Percentiles rank a stretch among this genome's conserved stretches.
Evolutionary conservation across 2,113 vertebrate species (phyloP).

Genomic region (Pycnonotus jocosus): DNA sequence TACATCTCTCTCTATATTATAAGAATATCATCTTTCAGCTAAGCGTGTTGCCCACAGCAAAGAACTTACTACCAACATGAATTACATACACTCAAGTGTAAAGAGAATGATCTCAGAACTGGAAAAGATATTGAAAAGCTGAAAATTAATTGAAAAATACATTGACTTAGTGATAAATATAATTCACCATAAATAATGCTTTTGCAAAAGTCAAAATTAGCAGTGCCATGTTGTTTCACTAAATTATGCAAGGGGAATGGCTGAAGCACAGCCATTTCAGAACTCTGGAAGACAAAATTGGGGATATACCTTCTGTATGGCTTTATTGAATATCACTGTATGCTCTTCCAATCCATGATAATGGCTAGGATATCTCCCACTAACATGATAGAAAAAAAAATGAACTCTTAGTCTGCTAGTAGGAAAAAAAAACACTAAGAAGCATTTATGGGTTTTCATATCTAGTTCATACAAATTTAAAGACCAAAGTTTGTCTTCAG

Average conservation of each 20-base stretch:
- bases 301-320: not conserved
- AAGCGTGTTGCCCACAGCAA: not conserved
- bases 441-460: not conserved
- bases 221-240: not conserved
- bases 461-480: slow-evolving; percentile 3
- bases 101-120: not conserved
- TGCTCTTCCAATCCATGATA: not conserved
- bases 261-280: not conserved
- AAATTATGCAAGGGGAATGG: not conserved
- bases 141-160: not conserved
- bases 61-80: not conserved
- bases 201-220: not conserved
- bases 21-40: not conserved
- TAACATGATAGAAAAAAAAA: not conserved
- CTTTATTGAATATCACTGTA: not conserved
- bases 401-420: not conserved
- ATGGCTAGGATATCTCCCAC: not conserved
- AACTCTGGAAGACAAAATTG: not conserved
- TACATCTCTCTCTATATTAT: not conserved
- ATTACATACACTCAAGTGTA: not conserved
- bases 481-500: not conserved
- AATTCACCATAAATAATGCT: not conserved
- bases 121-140: not conserved
- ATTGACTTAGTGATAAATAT: not conserved
- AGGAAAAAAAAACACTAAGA: not conserved